Base-by-base conservation (phyloP, 2,888 invertebrate species). In the Drosophila fulvimacula region DNA sequence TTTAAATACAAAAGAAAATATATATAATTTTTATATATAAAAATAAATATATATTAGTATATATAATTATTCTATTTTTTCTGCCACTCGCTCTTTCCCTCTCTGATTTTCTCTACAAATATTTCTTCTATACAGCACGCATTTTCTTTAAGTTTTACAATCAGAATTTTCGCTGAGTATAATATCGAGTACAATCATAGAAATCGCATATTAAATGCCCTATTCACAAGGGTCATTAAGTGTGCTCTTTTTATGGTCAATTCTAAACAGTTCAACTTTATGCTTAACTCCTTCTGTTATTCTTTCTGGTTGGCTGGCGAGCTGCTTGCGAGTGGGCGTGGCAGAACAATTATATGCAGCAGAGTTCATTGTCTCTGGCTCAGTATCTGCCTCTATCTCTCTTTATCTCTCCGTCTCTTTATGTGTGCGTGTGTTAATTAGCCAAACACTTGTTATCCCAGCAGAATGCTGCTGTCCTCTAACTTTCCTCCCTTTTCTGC, bases 261-360 rank as follows among this genome's bases (percentile, higher is more conserved):
- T 79, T 79, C 74, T 49, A 55, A 78, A 65, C 75, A 81, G 64
- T 62, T 68, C 30, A 66, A 74, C 61, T 65, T 66, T 59, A 58
- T 41, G 24, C 30, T 13, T 41, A 44, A 49, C 36, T 52, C 36
- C 73, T 80, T 82, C 69, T 73, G 80, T 63, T 65, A 59, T 63
- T 9, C 63, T 41, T 34, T 9, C 21, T 1, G 36, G n/a, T n/a
- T 41, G 36, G 19, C 17, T 2, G 34, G 21, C 9, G 38, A 24
- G 17, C 17, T 46, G 57, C 5, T 3, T 27, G 27, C 19, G 36
- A 34, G 36, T 60, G 76, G 88, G 82, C 73, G 82, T 82, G 73
- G 48, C 73, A 62, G 21, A 69, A 68, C 86, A 79, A 83, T 88
- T 83, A 85, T 67, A 66, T 88, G 74, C 82, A 82, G 82, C 57